Evolutionary conservation across 2,797 vertebrate species (phyloP), one percentile per base, ranked within the genome.

Genomic region (Tympanoctomys barrerae): DNA sequence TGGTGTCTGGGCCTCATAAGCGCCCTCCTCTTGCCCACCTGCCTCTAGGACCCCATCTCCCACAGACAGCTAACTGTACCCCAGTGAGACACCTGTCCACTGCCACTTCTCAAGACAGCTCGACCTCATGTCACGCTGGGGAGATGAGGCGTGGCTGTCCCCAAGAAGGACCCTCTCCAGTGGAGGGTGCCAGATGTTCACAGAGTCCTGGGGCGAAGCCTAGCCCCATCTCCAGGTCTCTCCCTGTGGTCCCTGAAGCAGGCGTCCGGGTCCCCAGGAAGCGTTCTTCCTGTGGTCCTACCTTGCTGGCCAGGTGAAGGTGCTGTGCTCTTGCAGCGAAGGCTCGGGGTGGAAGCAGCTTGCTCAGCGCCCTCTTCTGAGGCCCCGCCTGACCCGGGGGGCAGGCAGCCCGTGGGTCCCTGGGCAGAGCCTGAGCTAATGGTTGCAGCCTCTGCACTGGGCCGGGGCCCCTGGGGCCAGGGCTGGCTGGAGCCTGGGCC

Each of bases 241-340:
- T 59, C 26, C 28, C 3, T 0, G 11, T 2, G 9, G 61, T 1
- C 26, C 42, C 84, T 12, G 0, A 3, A 26, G 46, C 2, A 3
- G 28, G 42, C 16, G 0, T 0, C 59, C 28, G 1, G 5, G 0
- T 21, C 11, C 80, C 22, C 12, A 0, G 16, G 19, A 26, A 19
- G 1, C 0, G 0, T 7, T 19, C n/a, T 10, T 22, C 52, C 0
- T 0, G 2, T 70, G 4, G 7, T 1, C 2, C 87, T 98, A 99
- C 98, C 99, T 98, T 98, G 82, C 98, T 0, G 14, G 95, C 85
- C 77, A 92, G 46, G 3, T 19, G 96, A 89, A 90, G 78, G 89
- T 96, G 95, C 95, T 98, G 97, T 42, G 95, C 87, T 97, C 95
- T 64, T 61, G 33, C 0, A 31, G 97, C 31, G 0, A 84, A 77